A percentile compares a stretch with the other conserved stretches of the same genome.
Evolutionary conservation across 2,888 invertebrate species (phyloP).

Genomic region (Pocota personata): DNA sequence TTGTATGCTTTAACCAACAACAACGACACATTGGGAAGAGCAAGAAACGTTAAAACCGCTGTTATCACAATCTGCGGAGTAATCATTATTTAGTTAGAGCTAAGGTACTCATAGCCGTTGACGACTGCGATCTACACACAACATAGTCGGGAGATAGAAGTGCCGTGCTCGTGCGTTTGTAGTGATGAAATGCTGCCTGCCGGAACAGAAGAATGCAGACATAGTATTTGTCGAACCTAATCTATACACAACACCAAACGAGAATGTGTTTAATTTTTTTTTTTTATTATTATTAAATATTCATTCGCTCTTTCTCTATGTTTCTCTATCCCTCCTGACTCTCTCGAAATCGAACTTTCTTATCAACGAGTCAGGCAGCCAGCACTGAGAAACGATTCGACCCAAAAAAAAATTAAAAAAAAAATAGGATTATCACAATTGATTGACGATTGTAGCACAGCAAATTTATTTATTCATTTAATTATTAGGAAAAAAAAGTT

Average conservation of each 20-base stretch:
- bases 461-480: conserved; percentile 1
- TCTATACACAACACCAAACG: conserved; percentile 40
- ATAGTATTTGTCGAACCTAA: conserved; percentile 48
- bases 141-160: conserved; percentile 50
- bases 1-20: conserved; percentile 50
- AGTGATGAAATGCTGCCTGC: conserved; percentile 51
- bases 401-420: conserved; percentile 20
- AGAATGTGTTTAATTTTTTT: conserved; percentile 41
- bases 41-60: conserved; percentile 63
- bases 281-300: conserved; percentile 40
- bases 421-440: conserved; percentile 17
- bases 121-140: conserved; percentile 58
- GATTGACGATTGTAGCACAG: conserved; percentile 8
- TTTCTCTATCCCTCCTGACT: conserved; percentile 15
- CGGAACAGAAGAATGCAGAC: conserved; percentile 48
- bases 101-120: conserved; percentile 66
- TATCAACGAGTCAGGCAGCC: conserved; percentile 55
- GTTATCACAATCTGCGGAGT: conserved; percentile 70
- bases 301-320: conserved; percentile 40
- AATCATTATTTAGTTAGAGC: conserved; percentile 68
- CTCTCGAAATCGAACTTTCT: conserved; percentile 61
- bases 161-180: conserved; percentile 46
- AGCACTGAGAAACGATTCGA: conserved; percentile 26
- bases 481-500: background rate
- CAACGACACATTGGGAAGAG: conserved; percentile 55